Evolutionary conservation across 2,113 vertebrate genomes (phyloP).

Genomic region (Sprattus sprattus): DNA sequence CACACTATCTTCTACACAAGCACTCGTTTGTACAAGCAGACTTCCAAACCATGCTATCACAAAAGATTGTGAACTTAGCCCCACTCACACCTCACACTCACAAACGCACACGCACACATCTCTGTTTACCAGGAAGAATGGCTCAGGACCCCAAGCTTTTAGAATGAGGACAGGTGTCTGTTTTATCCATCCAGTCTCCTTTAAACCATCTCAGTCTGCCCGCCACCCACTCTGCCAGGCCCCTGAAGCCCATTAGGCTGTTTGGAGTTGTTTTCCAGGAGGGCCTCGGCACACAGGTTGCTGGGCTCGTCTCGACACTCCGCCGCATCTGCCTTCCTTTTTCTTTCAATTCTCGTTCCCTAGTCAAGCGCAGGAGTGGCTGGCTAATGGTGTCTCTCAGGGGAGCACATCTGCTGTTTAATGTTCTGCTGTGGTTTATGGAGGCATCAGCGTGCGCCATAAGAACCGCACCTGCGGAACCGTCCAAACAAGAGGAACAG

Average conservation of each 20-base stretch:
- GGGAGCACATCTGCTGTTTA: constrained; percentile 78
- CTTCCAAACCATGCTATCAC: background rate
- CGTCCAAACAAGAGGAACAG: constrained; percentile 85
- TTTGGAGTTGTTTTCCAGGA: background rate
- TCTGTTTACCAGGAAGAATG: background rate
- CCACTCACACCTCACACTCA: no score
- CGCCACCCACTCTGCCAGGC: background rate
- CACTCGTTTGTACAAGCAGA: background rate
- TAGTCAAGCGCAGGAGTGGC: constrained; percentile 38
- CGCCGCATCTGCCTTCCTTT: background rate
- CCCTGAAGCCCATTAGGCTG: background rate
- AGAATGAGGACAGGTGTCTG: background rate
- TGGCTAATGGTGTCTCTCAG: constrained; percentile 51
- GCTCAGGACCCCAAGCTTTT: background rate
- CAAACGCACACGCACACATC: no score
- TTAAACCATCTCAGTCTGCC: background rate
- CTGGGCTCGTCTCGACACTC: background rate
- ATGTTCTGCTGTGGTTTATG: constrained; percentile 78
- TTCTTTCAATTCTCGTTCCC: background rate
- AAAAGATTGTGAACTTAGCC: background rate
- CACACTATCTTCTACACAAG: background rate
- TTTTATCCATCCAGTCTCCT: background rate
- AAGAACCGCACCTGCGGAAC: constrained; percentile 83
- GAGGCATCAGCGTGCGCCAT: constrained; percentile 79
- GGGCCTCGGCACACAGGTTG: background rate